A percentile compares a stretch with the other conserved stretches of the same genome.
phyloP scores from a whole-genome alignment of 1,140 invertebrate genomes.

The Brachionus sp. region DNA sequence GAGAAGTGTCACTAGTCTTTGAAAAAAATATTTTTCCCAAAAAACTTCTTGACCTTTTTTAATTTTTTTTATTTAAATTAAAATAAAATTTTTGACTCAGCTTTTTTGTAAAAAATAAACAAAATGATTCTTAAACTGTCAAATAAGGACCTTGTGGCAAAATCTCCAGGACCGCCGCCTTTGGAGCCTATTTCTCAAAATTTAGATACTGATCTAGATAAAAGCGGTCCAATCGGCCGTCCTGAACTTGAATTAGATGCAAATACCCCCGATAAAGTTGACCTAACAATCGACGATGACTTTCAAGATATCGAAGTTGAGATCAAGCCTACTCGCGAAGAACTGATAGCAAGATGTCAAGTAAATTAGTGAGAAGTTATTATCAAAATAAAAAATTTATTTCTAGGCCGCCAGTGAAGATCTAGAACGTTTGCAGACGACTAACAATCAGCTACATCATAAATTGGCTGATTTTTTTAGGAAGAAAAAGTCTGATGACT shows the following conservation, averaged over 20 bases:
- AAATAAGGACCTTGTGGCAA: neutral
- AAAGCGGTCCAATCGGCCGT: neutral
- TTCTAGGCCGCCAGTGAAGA: conserved; percentile 53
- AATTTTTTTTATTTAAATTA: neutral
- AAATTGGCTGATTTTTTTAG: conserved; percentile 58
- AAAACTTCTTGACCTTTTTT: neutral
- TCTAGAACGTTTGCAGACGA: conserved; percentile 54
- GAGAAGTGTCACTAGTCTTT: no score
- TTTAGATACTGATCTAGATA: neutral
- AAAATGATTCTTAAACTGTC: neutral
- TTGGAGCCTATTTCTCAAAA: conserved; percentile 27
- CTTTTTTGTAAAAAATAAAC: neutral
- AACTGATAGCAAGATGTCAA: conserved; percentile 55
- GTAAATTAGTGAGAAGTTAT: conserved; percentile 47
- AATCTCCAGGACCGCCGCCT: conserved; percentile 18
- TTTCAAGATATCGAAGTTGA: conserved; percentile 48
- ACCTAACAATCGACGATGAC: conserved; percentile 32
- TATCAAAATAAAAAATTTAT: neutral
- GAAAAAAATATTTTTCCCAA: neutral
- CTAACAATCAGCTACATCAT: conserved; percentile 56
- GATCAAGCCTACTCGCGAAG: conserved; percentile 53
- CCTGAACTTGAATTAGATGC: neutral
- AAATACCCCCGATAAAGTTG: conserved; percentile 5
- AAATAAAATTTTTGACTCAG: neutral
- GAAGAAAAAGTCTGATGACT: conserved; percentile 57